Conservation (phyloP, 2,113 vertebrate genomes). For the Sander lucioperca region DNA sequence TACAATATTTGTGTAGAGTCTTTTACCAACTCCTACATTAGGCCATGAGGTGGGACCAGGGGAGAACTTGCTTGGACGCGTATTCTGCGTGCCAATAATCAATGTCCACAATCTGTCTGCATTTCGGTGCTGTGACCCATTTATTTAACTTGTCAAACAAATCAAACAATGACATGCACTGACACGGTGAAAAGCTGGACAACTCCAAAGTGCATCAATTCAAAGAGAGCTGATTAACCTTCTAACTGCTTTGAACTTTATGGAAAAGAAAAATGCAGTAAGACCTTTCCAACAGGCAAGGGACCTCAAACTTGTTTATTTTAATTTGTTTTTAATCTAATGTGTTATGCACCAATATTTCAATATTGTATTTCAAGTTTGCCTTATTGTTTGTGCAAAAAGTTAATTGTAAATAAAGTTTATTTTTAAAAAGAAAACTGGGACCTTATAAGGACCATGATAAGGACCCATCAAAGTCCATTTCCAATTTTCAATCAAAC, state of each 20-base stretch:
- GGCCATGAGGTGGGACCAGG: too few relatives aligned
- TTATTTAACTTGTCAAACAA: too few relatives aligned
- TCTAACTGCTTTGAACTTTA: background rate
- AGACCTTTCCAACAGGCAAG: background rate
- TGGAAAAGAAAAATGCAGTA: too few relatives aligned
- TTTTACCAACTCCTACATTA: too few relatives aligned
- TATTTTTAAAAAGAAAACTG: background rate
- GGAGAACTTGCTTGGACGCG: too few relatives aligned
- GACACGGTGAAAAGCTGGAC: too few relatives aligned
- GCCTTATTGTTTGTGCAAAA: background rate
- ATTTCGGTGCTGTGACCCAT: too few relatives aligned
- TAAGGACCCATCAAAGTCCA: constrained; percentile 28
- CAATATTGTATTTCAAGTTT: background rate
- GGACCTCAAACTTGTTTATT: background rate
- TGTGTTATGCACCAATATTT: background rate
- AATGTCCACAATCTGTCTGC: too few relatives aligned
- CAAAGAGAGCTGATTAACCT: background rate
- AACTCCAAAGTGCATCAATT: background rate
- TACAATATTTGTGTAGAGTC: background rate
- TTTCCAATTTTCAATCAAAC: too few relatives aligned
- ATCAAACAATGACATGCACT: too few relatives aligned
- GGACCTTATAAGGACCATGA: constrained; percentile 43
- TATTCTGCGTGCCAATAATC: too few relatives aligned
- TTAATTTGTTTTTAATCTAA: background rate
- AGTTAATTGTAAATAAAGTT: constrained; percentile 9